These are phyloP conservation scores for Embidobia sp. DNA, from an alignment of 2,888 invertebrate genomes.

Conservation along the genomic window DNA sequence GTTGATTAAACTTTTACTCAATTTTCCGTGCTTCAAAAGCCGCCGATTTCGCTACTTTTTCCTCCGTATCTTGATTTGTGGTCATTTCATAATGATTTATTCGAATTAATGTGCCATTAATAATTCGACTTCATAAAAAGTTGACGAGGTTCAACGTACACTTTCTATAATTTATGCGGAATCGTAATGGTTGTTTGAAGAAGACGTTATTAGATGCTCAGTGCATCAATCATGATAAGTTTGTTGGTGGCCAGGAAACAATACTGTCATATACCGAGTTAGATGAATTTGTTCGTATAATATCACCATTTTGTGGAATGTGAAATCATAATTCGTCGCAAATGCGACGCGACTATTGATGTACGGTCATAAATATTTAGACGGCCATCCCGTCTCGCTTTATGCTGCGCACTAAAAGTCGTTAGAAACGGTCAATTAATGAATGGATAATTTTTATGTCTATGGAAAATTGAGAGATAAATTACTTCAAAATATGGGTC, in stretches of 20 bases:
- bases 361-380: conserved; percentile 14
- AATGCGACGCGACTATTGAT: background rate
- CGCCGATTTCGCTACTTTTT: background rate
- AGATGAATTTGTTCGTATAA: conserved; percentile 10
- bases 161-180: conserved; percentile 32
- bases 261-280: background rate
- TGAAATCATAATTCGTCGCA: conserved; percentile 7
- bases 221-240: conserved; percentile 30
- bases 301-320: background rate
- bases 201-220: conserved; percentile 33
- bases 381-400: background rate
- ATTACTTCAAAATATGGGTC: background rate
- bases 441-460: background rate
- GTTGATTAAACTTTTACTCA: no score
- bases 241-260: conserved; percentile 31
- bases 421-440: background rate
- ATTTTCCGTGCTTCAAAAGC: no score
- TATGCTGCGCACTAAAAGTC: background rate
- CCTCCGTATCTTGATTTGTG: conserved; percentile 21
- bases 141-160: background rate
- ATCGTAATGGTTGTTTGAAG: conserved; percentile 32
- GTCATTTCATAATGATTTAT: conserved; percentile 18
- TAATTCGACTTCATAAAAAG: conserved; percentile 13
- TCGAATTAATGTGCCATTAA: conserved; percentile 22
- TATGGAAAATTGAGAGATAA: background rate